Evolutionary conservation across 1,140 invertebrate species (phyloP).

Genomic region (Popillia japonica): DNA sequence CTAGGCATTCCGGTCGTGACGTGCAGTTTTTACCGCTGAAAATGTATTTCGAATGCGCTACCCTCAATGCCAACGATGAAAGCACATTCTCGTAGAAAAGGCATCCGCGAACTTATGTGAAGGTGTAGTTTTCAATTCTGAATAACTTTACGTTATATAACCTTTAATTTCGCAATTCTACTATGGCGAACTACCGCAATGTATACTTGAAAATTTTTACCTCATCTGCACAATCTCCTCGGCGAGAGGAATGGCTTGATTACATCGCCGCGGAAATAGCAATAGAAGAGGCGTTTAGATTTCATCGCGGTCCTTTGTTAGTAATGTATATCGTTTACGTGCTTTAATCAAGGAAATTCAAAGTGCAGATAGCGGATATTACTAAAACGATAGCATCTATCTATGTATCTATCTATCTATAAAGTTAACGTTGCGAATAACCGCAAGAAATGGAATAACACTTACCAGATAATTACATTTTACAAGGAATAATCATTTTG

Average conservation of each 20-base stretch:
- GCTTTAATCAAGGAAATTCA: conserved; percentile 51
- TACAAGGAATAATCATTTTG: no score
- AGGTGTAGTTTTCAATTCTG: background rate
- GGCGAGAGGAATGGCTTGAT: background rate
- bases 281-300: background rate
- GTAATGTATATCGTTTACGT: conserved; percentile 54
- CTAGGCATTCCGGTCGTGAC: background rate
- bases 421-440: conserved; percentile 43
- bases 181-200: no score
- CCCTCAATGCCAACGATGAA: background rate
- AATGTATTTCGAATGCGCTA: conserved; percentile 15
- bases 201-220: no score
- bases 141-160: background rate
- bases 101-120: background rate
- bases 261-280: background rate
- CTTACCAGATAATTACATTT: no score
- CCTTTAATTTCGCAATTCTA: background rate
- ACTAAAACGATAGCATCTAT: conserved; percentile 47
- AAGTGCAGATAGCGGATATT: conserved; percentile 46
- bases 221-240: background rate
- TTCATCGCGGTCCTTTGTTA: conserved; percentile 30
- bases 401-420: no score
- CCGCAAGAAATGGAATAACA: conserved; percentile 38
- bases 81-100: background rate
- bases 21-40: background rate